These are phyloP conservation scores for Dugesia japonica DNA, from an alignment of 2,888 invertebrate species.

Conservation along the genomic window DNA sequence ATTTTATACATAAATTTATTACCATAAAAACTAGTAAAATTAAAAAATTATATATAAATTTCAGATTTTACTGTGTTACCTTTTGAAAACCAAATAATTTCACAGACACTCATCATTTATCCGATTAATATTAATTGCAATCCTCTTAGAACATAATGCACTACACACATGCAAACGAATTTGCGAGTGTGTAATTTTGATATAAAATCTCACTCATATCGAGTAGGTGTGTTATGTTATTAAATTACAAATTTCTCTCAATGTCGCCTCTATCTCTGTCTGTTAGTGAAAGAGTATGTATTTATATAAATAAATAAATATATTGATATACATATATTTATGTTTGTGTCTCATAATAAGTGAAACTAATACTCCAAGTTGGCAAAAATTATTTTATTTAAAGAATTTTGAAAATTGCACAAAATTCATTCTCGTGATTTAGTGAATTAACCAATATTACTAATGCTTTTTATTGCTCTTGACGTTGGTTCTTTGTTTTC, in stretches of 20 bases:
- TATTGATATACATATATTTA: background rate
- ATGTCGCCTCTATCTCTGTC: background rate
- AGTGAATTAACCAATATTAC: background rate
- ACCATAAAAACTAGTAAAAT: background rate
- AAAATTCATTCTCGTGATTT: background rate
- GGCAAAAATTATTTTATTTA: background rate
- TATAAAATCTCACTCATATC: background rate
- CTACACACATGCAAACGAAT: background rate
- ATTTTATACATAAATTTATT: background rate
- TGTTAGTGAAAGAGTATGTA: background rate
- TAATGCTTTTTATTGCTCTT: background rate
- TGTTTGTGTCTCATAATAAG: background rate
- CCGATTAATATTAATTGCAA: background rate
- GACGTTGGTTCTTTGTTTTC: background rate
- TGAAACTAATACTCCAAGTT: background rate
- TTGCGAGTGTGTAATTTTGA: background rate
- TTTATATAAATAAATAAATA: background rate
- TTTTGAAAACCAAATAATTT: background rate
- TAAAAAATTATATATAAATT: background rate
- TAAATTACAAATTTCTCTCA: background rate
- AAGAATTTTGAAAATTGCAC: background rate
- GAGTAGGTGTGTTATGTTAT: too few relatives aligned
- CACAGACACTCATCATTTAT: background rate
- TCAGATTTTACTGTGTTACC: background rate
- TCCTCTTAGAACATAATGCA: background rate